Base-by-base conservation (phyloP, 2,797 vertebrate species). In the Paramormyrops hopkinsi region DNA sequence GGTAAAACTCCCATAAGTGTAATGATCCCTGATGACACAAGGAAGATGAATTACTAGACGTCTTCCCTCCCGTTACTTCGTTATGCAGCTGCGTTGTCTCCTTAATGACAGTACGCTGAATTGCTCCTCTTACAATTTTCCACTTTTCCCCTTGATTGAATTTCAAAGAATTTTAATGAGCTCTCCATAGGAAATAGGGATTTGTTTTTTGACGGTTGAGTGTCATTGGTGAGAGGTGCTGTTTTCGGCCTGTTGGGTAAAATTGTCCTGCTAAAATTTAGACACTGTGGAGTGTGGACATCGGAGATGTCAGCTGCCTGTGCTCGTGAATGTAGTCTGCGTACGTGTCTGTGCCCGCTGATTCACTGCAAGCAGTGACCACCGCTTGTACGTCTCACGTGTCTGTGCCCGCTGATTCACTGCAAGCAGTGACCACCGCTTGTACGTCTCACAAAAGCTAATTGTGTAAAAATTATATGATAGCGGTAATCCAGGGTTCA, bases 11-110 rank as follows among this genome's bases (percentile, higher is more conserved):
- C 89, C 90, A 89, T 93, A 93, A 95, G 93, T 91, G 91, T 91
- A 93, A 94, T 94, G 93, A 95, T 93, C 92, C 59, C 89, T 90
- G 90, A 92, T 91, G 92, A 94, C 95, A 94, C 90, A 54, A 44
- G 91, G 91, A 93, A 95, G 93, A 95, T 94, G 92, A 94, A 95
- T 95, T 90, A 95, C 91, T 79, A 91, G 92, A 91, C 91, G 91
- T 69, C 7, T 50, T 90, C 90, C 90, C 91, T 88, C 1, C 44
- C 89, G 90, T 92, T 92, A 89, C 91, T 92, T 90, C 90, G 88
- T 90, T 89, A 92, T 92, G 92, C 94, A 92, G 92, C 92, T 92
- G 91, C 92, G 92, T 89, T 90, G 88, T 92, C 90, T 76, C n/a
- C 88, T 90, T 95, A 94, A 95, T 94, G 92, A 91, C 94, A 93